Percentiles rank a stretch among this genome's conserved stretches.
Evolutionary conservation across 1,140 invertebrate genomes (phyloP).

Genomic region (Drosophila busckii): DNA sequence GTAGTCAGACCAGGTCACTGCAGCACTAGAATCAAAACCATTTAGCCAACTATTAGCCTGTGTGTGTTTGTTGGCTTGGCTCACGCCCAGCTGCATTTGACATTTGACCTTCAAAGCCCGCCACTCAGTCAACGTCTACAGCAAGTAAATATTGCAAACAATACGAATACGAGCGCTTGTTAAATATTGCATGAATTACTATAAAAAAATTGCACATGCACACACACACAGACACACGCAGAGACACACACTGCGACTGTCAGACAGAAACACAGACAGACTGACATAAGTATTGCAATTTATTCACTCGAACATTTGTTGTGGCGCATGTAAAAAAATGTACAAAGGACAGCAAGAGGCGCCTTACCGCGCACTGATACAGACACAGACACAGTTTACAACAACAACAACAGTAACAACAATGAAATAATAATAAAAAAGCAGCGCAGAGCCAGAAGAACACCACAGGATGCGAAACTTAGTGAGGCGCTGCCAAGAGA

Average conservation of each 20-base stretch:
- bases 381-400: constrained; percentile 22
- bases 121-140: constrained; percentile 6
- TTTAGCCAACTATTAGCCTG: constrained; percentile 13
- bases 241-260: too few relatives aligned
- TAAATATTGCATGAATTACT: constrained; percentile 46
- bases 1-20: too few relatives aligned
- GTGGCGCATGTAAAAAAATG: constrained; percentile 29
- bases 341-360: constrained; percentile 15
- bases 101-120: constrained; percentile 29
- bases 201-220: background rate
- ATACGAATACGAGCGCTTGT: constrained; percentile 37
- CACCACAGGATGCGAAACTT: constrained; percentile 38
- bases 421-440: constrained; percentile 58
- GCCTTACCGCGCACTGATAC: constrained; percentile 8
- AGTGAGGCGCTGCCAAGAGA: constrained; percentile 13
- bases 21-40: constrained; percentile 20
- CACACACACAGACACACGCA: background rate
- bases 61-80: background rate
- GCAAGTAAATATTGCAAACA: constrained; percentile 30
- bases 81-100: constrained; percentile 26
- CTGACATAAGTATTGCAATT: constrained; percentile 44
- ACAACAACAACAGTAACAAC: constrained; percentile 29
- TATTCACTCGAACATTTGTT: constrained; percentile 35
- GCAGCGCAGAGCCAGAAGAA: constrained; percentile 27
- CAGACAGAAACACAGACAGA: constrained; percentile 1